These are phyloP conservation scores for Lepidurus packardi DNA, from an alignment of 1,140 invertebrate genomes.

Conservation along the genomic window DNA sequence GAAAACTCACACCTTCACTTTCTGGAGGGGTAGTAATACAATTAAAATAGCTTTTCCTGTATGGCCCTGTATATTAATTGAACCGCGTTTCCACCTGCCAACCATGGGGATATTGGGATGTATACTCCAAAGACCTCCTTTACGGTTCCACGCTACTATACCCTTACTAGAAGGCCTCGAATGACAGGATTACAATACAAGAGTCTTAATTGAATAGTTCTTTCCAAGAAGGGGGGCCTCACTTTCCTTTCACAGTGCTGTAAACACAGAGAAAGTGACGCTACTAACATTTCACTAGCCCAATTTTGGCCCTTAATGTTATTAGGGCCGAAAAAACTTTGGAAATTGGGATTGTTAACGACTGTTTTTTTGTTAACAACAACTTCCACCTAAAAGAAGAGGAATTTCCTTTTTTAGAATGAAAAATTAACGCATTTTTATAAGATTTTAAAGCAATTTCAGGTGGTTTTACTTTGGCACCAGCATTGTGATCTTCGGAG, in stretches of 20 bases:
- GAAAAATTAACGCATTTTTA: no score
- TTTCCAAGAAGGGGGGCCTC: neutral
- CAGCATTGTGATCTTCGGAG: constrained; percentile 58
- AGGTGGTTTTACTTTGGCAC: constrained; percentile 49
- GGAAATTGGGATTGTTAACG: no score
- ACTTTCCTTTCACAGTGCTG: neutral
- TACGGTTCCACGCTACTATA: neutral
- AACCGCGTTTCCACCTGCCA: neutral
- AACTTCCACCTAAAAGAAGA: no score
- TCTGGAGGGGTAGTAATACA: neutral
- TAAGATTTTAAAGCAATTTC: no score
- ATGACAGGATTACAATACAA: constrained; percentile 12
- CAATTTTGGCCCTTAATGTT: neutral
- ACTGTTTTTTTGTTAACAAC: no score
- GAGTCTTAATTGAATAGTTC: neutral
- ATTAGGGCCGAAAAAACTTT: neutral
- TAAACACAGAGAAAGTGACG: neutral
- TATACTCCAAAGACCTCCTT: neutral
- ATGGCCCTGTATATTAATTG: neutral
- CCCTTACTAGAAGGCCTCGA: neutral
- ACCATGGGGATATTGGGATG: no score
- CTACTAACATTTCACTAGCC: neutral
- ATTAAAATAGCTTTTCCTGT: neutral
- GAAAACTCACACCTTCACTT: neutral
- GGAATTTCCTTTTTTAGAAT: no score